Conservation (phyloP, 2,797 vertebrate genomes). For the Hapalemur alaotrensis region DNA sequence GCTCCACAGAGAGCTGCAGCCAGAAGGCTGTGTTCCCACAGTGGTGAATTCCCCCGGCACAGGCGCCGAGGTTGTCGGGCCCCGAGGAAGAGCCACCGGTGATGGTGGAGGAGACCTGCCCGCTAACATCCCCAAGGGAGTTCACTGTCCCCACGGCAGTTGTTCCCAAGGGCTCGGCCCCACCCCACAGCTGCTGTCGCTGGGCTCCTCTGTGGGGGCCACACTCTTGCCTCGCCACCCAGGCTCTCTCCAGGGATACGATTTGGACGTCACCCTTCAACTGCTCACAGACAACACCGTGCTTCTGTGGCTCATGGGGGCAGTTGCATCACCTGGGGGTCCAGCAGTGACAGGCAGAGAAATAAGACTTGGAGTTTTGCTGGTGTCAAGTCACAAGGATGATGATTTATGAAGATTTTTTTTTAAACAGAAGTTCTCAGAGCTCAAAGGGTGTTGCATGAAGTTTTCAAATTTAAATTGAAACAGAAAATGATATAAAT, state of each 20-base stretch:
- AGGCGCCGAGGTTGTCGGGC: background rate
- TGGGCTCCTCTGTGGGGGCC: background rate
- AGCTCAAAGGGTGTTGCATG: background rate
- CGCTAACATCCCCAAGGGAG: background rate
- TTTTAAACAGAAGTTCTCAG: background rate
- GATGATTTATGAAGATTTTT: background rate
- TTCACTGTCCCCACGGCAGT: background rate
- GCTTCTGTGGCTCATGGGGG: background rate
- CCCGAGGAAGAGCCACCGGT: background rate
- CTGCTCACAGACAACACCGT: accelerated
- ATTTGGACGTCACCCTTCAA: background rate
- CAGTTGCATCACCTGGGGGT: background rate
- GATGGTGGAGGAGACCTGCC: background rate
- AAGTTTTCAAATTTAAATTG: slow-evolving; percentile 41
- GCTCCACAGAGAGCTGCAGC: background rate
- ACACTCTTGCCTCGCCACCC: background rate
- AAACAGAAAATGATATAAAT: slow-evolving; percentile 46
- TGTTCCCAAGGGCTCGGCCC: background rate
- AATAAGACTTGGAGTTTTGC: background rate
- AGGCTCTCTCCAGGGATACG: accelerated
- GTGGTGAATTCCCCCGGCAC: background rate
- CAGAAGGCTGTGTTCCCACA: accelerated
- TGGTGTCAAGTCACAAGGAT: background rate
- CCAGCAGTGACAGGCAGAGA: background rate
- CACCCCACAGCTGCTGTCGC: accelerated